These are phyloP conservation scores for Ciconia stormi DNA, from an alignment of 2,113 vertebrate genomes.

Conservation along the genomic window DNA sequence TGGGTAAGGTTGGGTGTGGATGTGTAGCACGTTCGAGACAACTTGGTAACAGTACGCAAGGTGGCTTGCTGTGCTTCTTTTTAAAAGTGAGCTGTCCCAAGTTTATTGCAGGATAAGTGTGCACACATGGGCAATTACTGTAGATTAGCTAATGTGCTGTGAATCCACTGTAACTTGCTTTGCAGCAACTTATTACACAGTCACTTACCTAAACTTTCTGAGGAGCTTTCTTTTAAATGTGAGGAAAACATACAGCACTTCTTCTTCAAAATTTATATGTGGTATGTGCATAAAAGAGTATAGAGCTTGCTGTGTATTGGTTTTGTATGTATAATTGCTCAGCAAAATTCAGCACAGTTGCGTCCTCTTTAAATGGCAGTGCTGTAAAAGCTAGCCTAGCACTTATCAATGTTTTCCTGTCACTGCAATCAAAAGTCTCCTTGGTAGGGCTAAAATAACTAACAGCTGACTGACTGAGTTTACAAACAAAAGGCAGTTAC, in stretches of 20 bases:
- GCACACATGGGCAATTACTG: background rate
- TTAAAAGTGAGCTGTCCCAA: background rate
- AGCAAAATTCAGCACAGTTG: background rate
- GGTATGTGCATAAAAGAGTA: background rate
- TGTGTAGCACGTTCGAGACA: accelerated
- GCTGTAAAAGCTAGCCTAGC: background rate
- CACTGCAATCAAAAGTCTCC: background rate
- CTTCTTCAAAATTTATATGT: background rate
- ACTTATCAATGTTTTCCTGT: background rate
- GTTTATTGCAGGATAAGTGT: background rate
- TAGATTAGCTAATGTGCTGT: background rate
- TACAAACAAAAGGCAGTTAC: background rate
- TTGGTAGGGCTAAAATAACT: background rate
- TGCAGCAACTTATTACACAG: background rate
- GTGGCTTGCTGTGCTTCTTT: background rate
- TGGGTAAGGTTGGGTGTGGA: background rate
- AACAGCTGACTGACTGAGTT: background rate
- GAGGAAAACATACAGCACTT: background rate
- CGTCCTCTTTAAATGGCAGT: background rate
- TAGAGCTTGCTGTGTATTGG: background rate
- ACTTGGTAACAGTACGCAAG: background rate
- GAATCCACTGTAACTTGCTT: background rate
- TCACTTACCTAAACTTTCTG: background rate
- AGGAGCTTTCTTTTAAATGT: background rate
- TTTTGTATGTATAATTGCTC: background rate